Conservation (phyloP, 2,797 vertebrate species). For the Nyctalus aviator region DNA sequence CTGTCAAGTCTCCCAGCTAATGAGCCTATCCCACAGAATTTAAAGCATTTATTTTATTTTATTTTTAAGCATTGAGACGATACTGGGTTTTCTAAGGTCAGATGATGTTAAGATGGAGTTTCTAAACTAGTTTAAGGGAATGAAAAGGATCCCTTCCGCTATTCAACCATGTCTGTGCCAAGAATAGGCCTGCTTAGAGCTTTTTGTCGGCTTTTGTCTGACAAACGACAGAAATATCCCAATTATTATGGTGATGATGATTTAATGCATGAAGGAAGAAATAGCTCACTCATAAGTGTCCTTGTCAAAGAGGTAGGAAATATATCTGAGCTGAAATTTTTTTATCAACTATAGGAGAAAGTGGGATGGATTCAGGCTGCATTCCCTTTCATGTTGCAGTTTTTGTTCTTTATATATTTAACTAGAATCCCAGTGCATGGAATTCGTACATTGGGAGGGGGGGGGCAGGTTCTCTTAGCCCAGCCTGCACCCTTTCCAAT, state of each 20-base stretch:
- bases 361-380: rapidly evolving
- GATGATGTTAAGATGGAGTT: constrained; percentile 37
- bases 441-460: too few relatives aligned
- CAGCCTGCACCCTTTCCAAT: too few relatives aligned
- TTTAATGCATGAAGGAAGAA: constrained; percentile 40
- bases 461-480: too few relatives aligned
- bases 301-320: constrained; percentile 2
- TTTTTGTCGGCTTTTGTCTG: background rate
- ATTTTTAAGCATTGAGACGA: constrained; percentile 62
- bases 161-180: background rate
- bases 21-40: constrained; percentile 81
- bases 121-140: background rate
- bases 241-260: background rate
- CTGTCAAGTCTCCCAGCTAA: constrained; percentile 87
- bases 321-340: constrained; percentile 44
- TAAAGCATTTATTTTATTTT: constrained; percentile 77
- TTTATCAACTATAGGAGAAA: background rate
- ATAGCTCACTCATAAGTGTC: background rate
- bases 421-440: too few relatives aligned
- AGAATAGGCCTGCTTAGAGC: background rate
- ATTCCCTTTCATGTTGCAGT: background rate
- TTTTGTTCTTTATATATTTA: background rate
- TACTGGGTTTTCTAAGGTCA: background rate
- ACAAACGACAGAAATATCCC: background rate
- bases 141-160: background rate